A percentile compares a stretch with the other conserved stretches of the same genome.
Conservation (phyloP, 1,140 invertebrate species). For the Tetramorium simillimum region DNA sequence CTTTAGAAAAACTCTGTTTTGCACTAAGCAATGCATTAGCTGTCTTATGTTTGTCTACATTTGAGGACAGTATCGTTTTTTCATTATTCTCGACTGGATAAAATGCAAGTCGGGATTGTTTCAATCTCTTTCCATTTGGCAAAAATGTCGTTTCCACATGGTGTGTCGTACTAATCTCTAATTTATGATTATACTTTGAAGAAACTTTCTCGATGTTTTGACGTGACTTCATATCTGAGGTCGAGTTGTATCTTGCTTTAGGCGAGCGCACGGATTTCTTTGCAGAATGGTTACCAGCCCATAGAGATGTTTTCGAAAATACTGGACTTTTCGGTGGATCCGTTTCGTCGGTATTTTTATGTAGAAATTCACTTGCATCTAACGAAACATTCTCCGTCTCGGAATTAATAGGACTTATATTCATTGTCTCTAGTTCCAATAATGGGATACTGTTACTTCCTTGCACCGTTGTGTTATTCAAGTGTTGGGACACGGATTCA, state of each 20-base stretch:
- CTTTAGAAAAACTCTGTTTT: not conserved
- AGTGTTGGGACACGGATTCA: not conserved
- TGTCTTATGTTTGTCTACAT: not conserved
- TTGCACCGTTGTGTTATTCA: not conserved
- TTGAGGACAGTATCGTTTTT: not conserved
- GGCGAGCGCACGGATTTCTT: not conserved
- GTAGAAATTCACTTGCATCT: not conserved
- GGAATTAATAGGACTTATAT: not conserved
- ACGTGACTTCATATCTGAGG: not conserved
- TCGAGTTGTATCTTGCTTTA: not conserved
- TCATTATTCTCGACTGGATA: conserved; percentile 44
- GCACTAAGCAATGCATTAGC: not conserved
- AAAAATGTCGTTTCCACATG: conserved; percentile 65
- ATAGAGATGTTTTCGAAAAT: not conserved
- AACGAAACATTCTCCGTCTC: not conserved
- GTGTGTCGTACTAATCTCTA: conserved; percentile 66
- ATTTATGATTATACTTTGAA: conserved; percentile 43
- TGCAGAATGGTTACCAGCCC: not conserved
- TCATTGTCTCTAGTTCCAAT: not conserved
- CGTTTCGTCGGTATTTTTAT: not conserved
- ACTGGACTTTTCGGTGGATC: conserved; percentile 15
- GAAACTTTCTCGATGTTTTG: not conserved
- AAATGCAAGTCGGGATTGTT: conserved; percentile 74
- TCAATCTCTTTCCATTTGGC: conserved; percentile 70
- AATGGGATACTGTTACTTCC: not conserved